Conservation (phyloP, 2,888 invertebrate species). For the Agrochola lota region DNA sequence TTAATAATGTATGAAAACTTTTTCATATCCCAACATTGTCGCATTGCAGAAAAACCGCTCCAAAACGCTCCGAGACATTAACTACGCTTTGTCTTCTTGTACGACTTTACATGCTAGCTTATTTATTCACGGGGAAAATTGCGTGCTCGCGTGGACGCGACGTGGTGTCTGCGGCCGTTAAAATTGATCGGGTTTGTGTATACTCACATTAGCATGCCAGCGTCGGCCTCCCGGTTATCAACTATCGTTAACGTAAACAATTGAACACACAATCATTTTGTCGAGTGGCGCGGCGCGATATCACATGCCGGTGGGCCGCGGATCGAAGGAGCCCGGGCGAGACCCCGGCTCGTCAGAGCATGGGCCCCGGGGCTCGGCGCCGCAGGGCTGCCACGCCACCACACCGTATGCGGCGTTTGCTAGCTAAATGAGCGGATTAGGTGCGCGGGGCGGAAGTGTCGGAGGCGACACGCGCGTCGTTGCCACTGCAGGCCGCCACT, state of each 20-base stretch:
- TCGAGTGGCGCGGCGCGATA: conserved; percentile 78
- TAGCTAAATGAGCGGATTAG: conserved; percentile 87
- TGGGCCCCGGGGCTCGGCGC: conserved; percentile 86
- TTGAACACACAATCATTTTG: conserved; percentile 86
- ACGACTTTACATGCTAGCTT: conserved; percentile 67
- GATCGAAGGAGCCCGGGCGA: conserved; percentile 81
- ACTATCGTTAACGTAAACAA: conserved; percentile 89
- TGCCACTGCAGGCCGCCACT: conserved; percentile 90
- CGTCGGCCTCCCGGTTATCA: conserved; percentile 87
- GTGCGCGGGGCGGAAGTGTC: conserved; percentile 89
- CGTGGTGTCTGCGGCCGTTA: conserved; percentile 61
- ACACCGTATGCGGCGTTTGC: conserved; percentile 87
- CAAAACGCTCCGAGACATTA: conserved; percentile 68
- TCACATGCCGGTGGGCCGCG: conserved; percentile 84
- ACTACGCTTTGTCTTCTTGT: conserved; percentile 66
- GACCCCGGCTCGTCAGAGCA: conserved; percentile 82
- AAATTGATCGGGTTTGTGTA: conserved; percentile 68
- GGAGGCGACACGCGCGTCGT: conserved; percentile 89
- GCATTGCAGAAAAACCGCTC: conserved; percentile 85
- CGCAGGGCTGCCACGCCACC: conserved; percentile 82
- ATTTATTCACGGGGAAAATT: conserved; percentile 68
- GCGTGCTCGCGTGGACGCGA: conserved; percentile 62
- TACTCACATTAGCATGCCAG: conserved; percentile 91
- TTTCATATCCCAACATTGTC: conserved; percentile 78
- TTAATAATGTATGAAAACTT: conserved; percentile 76